These are phyloP conservation scores for Archips crataeganus DNA, from an alignment of 2,888 invertebrate species.

Conservation along the genomic window DNA sequence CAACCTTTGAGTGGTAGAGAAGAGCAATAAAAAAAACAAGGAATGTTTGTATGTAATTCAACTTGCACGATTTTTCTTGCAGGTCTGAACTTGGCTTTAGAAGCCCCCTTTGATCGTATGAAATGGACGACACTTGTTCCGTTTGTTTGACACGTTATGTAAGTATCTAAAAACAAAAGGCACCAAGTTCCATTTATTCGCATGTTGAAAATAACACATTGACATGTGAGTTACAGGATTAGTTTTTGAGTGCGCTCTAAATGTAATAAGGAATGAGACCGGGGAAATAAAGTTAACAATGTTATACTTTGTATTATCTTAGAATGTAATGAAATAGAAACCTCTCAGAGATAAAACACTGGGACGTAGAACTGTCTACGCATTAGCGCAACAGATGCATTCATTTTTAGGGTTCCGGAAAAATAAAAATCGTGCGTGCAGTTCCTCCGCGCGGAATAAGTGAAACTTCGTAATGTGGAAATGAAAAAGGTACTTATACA, in stretches of 20 bases:
- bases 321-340: background rate
- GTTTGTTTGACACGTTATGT: background rate
- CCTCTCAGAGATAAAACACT: background rate
- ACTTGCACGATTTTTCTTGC: too few species aligned
- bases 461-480: too few species aligned
- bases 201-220: background rate
- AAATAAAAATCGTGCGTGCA: too few species aligned
- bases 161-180: too few species aligned
- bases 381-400: background rate
- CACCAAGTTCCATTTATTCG: background rate
- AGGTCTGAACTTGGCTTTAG: too few species aligned
- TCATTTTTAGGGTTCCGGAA: too few species aligned
- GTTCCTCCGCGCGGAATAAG: too few species aligned
- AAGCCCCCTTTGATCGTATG: background rate
- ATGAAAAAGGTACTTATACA: too few species aligned
- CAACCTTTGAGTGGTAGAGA: too few species aligned
- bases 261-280: background rate
- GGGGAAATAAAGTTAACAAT: background rate
- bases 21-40: too few species aligned
- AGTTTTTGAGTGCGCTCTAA: background rate
- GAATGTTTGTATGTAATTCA: too few species aligned
- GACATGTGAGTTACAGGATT: background rate
- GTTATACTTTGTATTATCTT: constrained; percentile 2
- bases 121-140: background rate
- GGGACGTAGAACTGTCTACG: background rate